Evolutionary conservation across 1,140 invertebrate species (phyloP), one percentile per base, ranked within the genome.

Genomic region (Drosophila micromelanica): DNA sequence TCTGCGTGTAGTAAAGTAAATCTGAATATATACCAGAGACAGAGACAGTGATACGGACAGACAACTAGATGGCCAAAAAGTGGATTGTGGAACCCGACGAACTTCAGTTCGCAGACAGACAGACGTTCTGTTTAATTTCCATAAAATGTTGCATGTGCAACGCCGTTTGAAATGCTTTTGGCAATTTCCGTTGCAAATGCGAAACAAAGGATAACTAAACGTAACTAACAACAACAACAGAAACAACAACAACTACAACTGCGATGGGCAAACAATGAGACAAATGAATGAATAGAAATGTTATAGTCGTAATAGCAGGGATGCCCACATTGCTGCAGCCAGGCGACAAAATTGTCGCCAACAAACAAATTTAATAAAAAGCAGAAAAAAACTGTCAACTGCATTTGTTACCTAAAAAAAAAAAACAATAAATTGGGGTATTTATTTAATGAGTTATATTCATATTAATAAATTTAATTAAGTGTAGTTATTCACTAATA

Each of bases 101-200:
- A 27, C 27, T 27, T 27, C 5, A 6, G 5, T 6, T 27, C 5
- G 5, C 6, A 6, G 40, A 35, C 40, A 6, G 40, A 35, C 40
- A 32, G 9, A 60, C 12, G 40, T 52, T 30, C 6, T 62, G 46
- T 84, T 78, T 62, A 81, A 81, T 87, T 87, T 78, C 46, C 78
- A 87, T 81, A 81, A 80, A 67, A 64, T 70, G 69, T 71, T 45
- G 56, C 69, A 43, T 49, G 54, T 51, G 64, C 55, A 46, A 27
- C 55, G 23, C 55, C 60, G 23, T 67, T 73, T 76, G n/a, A 37
- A 56, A 63, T 69, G 64, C 60, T 70, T 70, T 65, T 56, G 64
- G 75, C 49, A 79, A 82, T 89, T 86, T 86, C 84, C 84, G 75
- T 61, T 59, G 71, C 55, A 78, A 81, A 63, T 67, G 52, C 46